These are phyloP conservation scores for Trichacis sp. DNA, from an alignment of 2,888 invertebrate species.

Conservation along the genomic window DNA sequence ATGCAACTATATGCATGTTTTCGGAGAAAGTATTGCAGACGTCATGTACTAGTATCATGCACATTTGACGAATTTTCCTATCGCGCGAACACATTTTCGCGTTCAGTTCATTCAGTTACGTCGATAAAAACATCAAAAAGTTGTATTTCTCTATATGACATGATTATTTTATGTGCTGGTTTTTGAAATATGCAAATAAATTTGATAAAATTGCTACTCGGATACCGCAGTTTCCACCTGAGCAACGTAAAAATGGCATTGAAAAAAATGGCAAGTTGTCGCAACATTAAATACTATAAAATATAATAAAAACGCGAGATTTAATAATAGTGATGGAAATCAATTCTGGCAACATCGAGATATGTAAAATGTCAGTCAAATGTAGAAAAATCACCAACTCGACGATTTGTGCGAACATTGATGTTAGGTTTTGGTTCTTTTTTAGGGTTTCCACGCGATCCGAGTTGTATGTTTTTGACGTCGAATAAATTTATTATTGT, in stretches of 20 bases:
- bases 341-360: background rate
- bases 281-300: background rate
- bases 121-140: slow-evolving; percentile 1
- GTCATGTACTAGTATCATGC: slow-evolving; percentile 33
- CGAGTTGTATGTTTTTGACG: too few species aligned
- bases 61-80: slow-evolving; percentile 15
- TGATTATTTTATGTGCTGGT: too few species aligned
- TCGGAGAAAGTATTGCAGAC: background rate
- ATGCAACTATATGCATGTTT: background rate
- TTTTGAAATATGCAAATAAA: too few species aligned
- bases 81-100: too few species aligned
- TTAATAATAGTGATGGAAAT: background rate
- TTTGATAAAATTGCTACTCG: too few species aligned
- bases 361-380: background rate
- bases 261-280: background rate
- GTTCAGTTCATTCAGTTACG: too few species aligned
- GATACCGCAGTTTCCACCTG: background rate
- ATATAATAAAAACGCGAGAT: background rate
- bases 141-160: too few species aligned
- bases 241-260: background rate
- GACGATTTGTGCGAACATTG: background rate
- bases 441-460: background rate
- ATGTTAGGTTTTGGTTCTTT: background rate
- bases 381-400: background rate
- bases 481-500: background rate